A percentile compares a stretch with the other conserved stretches of the same genome.
phyloP scores from a whole-genome alignment of 2,888 invertebrate genomes.

The Drosophila parthenogenetica region DNA sequence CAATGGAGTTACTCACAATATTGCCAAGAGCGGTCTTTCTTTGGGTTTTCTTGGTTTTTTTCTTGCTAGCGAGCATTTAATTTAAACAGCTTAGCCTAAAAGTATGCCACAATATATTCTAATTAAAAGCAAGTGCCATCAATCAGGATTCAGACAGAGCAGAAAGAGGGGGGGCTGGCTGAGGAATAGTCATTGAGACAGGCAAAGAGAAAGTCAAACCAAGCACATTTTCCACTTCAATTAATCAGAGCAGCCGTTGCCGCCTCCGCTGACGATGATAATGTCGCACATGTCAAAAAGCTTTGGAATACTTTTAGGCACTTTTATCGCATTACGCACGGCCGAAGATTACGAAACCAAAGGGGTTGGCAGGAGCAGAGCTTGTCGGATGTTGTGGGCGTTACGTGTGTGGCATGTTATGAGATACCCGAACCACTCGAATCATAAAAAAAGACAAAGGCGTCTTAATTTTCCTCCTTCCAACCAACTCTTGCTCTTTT shows the following conservation, averaged over 20 bases:
- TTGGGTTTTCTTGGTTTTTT: neutral
- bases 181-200: no score
- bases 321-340: conserved; percentile 65
- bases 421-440: conserved; percentile 39
- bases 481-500: neutral
- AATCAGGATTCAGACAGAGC: conserved; percentile 50
- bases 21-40: neutral
- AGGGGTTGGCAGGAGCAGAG: no score
- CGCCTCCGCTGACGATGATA: conserved; percentile 38
- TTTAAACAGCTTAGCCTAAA: conserved; percentile 38
- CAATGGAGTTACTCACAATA: conserved; percentile 17
- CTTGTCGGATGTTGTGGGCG: conserved; percentile 6
- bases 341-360: neutral
- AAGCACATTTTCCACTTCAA: conserved; percentile 58
- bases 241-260: conserved; percentile 46
- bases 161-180: neutral
- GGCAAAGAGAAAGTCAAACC: conserved; percentile 27
- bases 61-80: conserved; percentile 26
- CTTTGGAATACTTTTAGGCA: conserved; percentile 62
- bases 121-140: conserved; percentile 70
- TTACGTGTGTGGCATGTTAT: conserved; percentile 34
- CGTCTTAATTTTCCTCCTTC: conserved; percentile 18
- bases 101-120: conserved; percentile 69
- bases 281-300: conserved; percentile 65
- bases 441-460: conserved; percentile 56